Percentiles rank a stretch among this genome's conserved stretches.
Evolutionary conservation across 1,140 invertebrate species (phyloP).

Genomic region (Brachystomella parvula): DNA sequence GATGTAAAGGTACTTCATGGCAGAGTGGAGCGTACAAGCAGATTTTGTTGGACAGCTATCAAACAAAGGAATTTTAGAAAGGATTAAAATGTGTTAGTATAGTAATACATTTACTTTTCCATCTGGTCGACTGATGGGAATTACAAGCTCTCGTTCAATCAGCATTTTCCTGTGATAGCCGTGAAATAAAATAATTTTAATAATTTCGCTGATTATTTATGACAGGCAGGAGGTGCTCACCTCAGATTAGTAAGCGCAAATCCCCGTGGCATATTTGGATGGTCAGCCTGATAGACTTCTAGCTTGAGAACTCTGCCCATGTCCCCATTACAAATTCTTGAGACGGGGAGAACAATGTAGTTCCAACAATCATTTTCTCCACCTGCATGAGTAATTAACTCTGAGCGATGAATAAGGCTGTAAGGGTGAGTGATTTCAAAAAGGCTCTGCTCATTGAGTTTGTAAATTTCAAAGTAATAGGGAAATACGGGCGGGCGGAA

Average conservation of each 20-base stretch:
- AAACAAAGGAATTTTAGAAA: too few species aligned
- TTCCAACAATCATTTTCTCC: slow-evolving; percentile 26
- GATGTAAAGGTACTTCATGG: slow-evolving; percentile 27
- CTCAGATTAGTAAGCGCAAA: slow-evolving; percentile 31
- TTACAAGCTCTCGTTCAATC: slow-evolving; percentile 21
- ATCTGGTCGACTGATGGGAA: slow-evolving; percentile 22
- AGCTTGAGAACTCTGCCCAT: slow-evolving; percentile 29
- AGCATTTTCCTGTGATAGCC: slow-evolving; percentile 14
- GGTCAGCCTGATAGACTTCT: slow-evolving; percentile 27
- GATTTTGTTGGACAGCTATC: slow-evolving; percentile 22
- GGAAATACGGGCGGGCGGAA: slow-evolving; percentile 13
- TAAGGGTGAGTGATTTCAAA: slow-evolving; percentile 28
- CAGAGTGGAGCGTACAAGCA: slow-evolving; percentile 23
- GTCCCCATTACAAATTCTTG: slow-evolving; percentile 26
- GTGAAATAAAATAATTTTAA: not conserved
- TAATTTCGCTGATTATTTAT: too few species aligned
- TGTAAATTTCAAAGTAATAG: slow-evolving; percentile 22
- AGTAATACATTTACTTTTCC: slow-evolving; percentile 17
- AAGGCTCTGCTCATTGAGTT: slow-evolving; percentile 17
- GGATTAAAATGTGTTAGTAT: not conserved
- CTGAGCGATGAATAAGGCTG: slow-evolving; percentile 27
- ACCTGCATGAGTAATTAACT: slow-evolving; percentile 22
- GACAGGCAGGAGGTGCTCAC: not conserved
- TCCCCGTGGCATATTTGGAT: slow-evolving; percentile 16
- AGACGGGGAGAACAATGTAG: slow-evolving; percentile 23